Base-by-base conservation (phyloP, 1,140 invertebrate species). In the Trachelipus rathkii region DNA sequence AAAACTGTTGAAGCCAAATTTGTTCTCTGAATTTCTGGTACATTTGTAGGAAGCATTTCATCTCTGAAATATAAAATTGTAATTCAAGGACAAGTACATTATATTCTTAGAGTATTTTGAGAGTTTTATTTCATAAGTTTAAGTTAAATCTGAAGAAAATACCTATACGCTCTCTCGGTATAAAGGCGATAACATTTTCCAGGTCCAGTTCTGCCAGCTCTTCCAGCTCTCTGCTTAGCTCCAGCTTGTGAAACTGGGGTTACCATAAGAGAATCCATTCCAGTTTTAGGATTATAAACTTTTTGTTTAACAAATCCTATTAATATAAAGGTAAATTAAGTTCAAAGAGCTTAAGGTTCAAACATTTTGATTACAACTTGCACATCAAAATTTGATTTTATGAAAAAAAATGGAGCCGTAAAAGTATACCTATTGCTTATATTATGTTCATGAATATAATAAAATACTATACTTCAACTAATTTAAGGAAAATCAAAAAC, bases 11-110 rank as follows among this genome's bases (percentile, higher is more conserved):
- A 94, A 4, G 97, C 96, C 74, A 99, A 87, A 88, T 99, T 99
- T 0, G 97, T 99, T 45, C 98, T 89, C 85, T 99, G 97, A 83
- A 99, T 99, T 87, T 99, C 98, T 0, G 98, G 98, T n/a, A 99
- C 96, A 8, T 96, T 95, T 0, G 96, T 98, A 0, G 96, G 93
- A 79, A 99, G 85, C 97, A 99, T 99, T 87, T 99, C 97, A 85
- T 99, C 96, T 70, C 95, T 33, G 33, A 33, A 33, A 33, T 33
- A 33, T 33, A 6, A 33, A 33, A 33, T 33, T 33, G 33, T 6
- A 33, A 33, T 33, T 33, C 6, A 33, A 33, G 33, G 6, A 33
- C 33, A 33, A 3, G 33, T 33, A 33, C 6, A 33, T 33, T 33
- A 33, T 3, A n/a, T n/a, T 1, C 33, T 0, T n/a, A 21, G 10